Evolutionary conservation across 2,113 vertebrate species (phyloP).

Genomic region (Pungitius pungitius): DNA sequence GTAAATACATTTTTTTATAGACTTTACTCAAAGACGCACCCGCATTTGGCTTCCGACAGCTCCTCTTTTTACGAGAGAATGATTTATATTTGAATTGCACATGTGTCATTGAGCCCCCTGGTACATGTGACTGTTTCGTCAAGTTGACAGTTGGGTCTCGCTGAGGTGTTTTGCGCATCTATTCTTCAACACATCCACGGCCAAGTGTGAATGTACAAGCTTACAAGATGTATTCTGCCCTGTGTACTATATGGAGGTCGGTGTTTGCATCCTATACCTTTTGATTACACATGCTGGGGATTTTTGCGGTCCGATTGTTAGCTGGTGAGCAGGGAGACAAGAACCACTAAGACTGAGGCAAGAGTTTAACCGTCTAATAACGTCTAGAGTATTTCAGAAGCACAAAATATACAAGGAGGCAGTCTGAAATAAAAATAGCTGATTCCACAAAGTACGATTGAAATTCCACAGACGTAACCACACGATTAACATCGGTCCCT

Average conservation of each 20-base stretch:
- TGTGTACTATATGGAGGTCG: not conserved
- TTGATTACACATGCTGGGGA: constrained; percentile 18
- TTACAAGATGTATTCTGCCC: constrained; percentile 8
- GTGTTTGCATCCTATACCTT: constrained; percentile 7
- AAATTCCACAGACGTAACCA: constrained; percentile 7
- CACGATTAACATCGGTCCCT: constrained; percentile 1
- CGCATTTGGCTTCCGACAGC: not conserved
- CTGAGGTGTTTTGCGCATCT: constrained; percentile 9
- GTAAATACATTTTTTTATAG: not conserved
- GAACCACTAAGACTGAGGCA: constrained; percentile 1
- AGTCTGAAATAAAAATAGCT: not conserved
- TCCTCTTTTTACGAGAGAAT: constrained; percentile 5
- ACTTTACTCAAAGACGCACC: constrained; percentile 10
- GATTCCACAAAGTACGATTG: constrained; percentile 7
- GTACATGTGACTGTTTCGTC: constrained; percentile 7
- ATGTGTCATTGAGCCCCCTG: constrained; percentile 24
- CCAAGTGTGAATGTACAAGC: constrained; percentile 5
- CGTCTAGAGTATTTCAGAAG: not conserved
- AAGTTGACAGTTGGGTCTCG: constrained; percentile 19
- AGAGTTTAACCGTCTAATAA: not conserved
- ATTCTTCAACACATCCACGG: constrained; percentile 5
- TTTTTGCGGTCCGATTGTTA: constrained; percentile 6
- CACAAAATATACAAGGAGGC: not conserved
- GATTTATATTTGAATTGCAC: constrained; percentile 4
- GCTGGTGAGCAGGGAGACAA: not conserved